phyloP scores from a whole-genome alignment of 1,140 invertebrate species.

The Metaphire vulgaris region DNA sequence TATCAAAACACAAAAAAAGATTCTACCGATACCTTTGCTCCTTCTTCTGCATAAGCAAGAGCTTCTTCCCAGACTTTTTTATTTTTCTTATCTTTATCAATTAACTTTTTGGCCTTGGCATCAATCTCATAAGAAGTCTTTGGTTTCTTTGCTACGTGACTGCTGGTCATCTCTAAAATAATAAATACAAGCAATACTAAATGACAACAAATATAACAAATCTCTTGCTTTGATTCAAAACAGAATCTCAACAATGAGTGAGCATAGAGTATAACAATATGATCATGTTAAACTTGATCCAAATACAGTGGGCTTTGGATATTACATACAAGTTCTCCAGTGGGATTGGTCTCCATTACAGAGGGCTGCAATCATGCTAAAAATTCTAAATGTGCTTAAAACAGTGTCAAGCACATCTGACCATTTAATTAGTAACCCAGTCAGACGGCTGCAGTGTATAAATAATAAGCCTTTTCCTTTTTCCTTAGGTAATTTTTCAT shows the following conservation, averaged over 20 bases:
- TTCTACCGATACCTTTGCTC: slow-evolving; percentile 45
- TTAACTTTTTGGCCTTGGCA: slow-evolving; percentile 54
- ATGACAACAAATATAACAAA: not conserved
- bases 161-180: not conserved
- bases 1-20: too few relatives aligned
- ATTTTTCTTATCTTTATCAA: slow-evolving; percentile 60
- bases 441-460: too few relatives aligned
- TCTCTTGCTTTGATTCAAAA: not conserved
- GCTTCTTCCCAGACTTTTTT: slow-evolving; percentile 64
- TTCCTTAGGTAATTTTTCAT: too few relatives aligned
- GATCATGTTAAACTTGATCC: not conserved
- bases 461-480: too few relatives aligned
- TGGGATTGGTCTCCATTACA: too few relatives aligned
- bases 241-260: not conserved
- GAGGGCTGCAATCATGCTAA: too few relatives aligned
- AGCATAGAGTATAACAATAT: not conserved
- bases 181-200: not conserved
- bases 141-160: slow-evolving; percentile 48
- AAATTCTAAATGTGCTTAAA: too few relatives aligned
- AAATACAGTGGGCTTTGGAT: not conserved
- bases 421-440: too few relatives aligned
- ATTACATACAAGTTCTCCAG: not conserved
- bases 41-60: slow-evolving; percentile 38
- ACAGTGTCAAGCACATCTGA: too few relatives aligned
- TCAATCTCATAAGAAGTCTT: slow-evolving; percentile 52